phyloP scores from a whole-genome alignment of 2,888 invertebrate species.

The Lithophane socia region DNA sequence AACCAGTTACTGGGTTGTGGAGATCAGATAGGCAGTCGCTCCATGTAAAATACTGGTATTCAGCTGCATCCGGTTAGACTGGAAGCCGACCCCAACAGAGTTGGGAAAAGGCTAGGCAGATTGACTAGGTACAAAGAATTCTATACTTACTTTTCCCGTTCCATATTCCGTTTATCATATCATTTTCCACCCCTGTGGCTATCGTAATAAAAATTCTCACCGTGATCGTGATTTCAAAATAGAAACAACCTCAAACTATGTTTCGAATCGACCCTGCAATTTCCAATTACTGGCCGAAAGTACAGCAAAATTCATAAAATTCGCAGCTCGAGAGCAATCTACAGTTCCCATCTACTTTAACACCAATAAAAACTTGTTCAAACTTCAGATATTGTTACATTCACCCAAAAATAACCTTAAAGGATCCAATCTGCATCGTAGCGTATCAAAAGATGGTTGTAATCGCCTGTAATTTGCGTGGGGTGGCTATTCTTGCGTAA shows the following conservation, averaged over 20 bases:
- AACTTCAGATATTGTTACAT: constrained; percentile 21
- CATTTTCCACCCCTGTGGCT: background rate
- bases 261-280: constrained; percentile 15
- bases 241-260: constrained; percentile 10
- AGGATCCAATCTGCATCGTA: constrained; percentile 53
- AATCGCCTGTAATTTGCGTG: constrained; percentile 53
- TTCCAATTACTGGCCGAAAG: constrained; percentile 9
- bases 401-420: constrained; percentile 36
- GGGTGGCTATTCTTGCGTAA: constrained; percentile 59
- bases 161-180: background rate
- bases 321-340: constrained; percentile 18
- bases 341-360: background rate
- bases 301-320: constrained; percentile 22
- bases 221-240: constrained; percentile 28
- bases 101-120: too few species aligned
- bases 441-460: constrained; percentile 56
- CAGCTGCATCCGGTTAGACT: too few species aligned
- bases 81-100: too few species aligned
- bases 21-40: too few species aligned
- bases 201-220: background rate
- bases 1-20: too few species aligned
- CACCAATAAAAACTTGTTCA: constrained; percentile 36
- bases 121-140: too few species aligned
- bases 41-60: too few species aligned
- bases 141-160: background rate